phyloP scores from a whole-genome alignment of 2,888 invertebrate species.

The Apodemia zela region DNA sequence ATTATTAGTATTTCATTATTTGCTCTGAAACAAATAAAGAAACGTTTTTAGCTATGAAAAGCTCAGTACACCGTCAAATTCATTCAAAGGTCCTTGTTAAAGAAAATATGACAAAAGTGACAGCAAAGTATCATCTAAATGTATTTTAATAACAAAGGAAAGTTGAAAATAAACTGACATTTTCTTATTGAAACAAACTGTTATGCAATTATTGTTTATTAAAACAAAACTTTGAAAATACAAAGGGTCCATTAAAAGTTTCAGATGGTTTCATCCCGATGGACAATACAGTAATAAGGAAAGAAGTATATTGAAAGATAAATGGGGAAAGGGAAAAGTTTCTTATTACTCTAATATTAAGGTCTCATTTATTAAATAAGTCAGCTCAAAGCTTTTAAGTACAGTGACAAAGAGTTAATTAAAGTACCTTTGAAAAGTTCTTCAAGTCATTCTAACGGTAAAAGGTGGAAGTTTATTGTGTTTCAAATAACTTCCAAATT shows the following conservation, averaged over 20 bases:
- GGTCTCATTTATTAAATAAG: background rate
- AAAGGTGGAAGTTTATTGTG: background rate
- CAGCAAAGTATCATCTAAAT: background rate
- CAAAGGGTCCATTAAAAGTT: constrained; percentile 14
- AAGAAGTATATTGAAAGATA: background rate
- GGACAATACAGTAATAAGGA: constrained; percentile 1
- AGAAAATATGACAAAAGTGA: background rate
- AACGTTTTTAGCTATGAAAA: too few species aligned
- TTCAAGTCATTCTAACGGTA: background rate
- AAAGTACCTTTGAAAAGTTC: background rate
- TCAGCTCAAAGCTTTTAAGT: background rate
- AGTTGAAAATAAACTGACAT: background rate
- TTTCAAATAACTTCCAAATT: background rate
- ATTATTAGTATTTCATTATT: too few species aligned
- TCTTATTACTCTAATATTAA: background rate
- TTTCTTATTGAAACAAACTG: background rate
- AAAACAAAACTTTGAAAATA: background rate
- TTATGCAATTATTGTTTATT: background rate
- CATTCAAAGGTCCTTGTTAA: background rate
- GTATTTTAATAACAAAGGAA: background rate
- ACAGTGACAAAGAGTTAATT: constrained; percentile 3
- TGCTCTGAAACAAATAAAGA: too few species aligned
- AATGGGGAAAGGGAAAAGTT: background rate
- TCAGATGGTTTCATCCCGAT: constrained; percentile 2
- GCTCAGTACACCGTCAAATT: background rate